Conservation (phyloP, 1,140 invertebrate genomes). For the Atta cephalotes region DNA sequence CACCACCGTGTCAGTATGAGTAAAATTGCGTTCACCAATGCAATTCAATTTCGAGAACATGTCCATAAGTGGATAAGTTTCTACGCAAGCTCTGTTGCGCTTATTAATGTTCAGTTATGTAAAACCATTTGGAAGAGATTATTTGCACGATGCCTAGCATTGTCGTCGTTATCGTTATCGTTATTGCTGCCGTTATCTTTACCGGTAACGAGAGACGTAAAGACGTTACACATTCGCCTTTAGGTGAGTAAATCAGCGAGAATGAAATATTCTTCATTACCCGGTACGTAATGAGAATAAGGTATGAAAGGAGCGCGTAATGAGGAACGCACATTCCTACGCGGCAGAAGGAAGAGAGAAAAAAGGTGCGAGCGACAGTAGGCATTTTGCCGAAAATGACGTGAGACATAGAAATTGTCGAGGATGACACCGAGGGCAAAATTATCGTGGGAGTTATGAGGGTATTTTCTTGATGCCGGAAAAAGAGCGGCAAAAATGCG, state of each 20-base stretch:
- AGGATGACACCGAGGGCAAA: constrained; percentile 31
- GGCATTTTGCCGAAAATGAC: constrained; percentile 51
- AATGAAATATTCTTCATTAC: constrained; percentile 65
- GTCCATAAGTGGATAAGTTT: constrained; percentile 35
- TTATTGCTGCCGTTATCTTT: not conserved
- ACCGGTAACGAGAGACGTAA: not conserved
- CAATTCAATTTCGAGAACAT: constrained; percentile 37
- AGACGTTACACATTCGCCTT: not conserved
- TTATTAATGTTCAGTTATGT: constrained; percentile 43
- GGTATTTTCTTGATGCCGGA: not conserved
- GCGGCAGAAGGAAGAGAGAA: not conserved
- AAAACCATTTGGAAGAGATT: constrained; percentile 40
- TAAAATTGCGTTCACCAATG: constrained; percentile 21
- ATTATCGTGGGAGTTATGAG: constrained; percentile 67
- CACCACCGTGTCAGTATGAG: not conserved
- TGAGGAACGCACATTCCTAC: constrained; percentile 35
- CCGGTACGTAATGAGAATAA: not conserved
- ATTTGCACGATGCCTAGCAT: not conserved
- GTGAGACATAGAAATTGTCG: constrained; percentile 15
- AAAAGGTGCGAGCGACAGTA: not conserved
- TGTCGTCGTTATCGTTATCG: not conserved
- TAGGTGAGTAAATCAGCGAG: constrained; percentile 41
- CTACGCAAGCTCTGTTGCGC: constrained; percentile 9
- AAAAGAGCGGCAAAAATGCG: constrained; percentile 21
- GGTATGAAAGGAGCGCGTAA: constrained; percentile 11